These are phyloP conservation scores for Adelphocoris suturalis DNA, from an alignment of 2,888 invertebrate species.

Conservation along the genomic window DNA sequence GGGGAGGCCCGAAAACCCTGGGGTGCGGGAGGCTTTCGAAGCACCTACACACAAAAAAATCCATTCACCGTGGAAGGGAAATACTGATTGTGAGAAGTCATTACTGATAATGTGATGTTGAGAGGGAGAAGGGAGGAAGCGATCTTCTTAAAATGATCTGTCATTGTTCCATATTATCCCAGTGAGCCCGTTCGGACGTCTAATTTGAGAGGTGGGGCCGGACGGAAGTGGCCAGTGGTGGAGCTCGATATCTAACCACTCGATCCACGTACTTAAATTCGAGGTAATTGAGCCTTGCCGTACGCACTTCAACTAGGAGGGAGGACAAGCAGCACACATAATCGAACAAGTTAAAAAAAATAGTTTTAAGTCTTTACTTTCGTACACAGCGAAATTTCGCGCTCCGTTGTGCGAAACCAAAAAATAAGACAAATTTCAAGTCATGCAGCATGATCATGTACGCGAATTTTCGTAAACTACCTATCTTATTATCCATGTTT, in stretches of 20 bases:
- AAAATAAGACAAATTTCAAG: too few relatives aligned
- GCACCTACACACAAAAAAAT: slow-evolving; percentile 8
- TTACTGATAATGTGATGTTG: slow-evolving; percentile 63
- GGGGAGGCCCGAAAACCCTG: background rate
- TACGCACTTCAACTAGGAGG: too few relatives aligned
- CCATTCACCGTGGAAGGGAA: slow-evolving; percentile 51
- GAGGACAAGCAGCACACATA: too few relatives aligned
- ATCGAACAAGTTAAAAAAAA: too few relatives aligned
- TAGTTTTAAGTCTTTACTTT: too few relatives aligned
- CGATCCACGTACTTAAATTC: slow-evolving; percentile 27
- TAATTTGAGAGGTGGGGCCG: slow-evolving; percentile 65
- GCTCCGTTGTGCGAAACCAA: too few relatives aligned
- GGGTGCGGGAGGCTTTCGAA: slow-evolving; percentile 24
- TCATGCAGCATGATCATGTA: too few relatives aligned
- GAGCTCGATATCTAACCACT: slow-evolving; percentile 33
- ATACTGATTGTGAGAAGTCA: slow-evolving; percentile 66
- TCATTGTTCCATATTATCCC: slow-evolving; percentile 59
- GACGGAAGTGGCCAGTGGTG: slow-evolving; percentile 68
- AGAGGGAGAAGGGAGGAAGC: slow-evolving; percentile 14
- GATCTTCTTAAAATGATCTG: slow-evolving; percentile 60
- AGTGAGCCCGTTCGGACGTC: slow-evolving; percentile 55
- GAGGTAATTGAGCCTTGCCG: background rate
- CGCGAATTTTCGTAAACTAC: too few relatives aligned
- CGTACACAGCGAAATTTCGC: too few relatives aligned
- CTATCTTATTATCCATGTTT: too few relatives aligned